Percentiles rank a stretch among this genome's conserved stretches.
Evolutionary conservation across 2,797 vertebrate species (phyloP).

Genomic region (Anas bernieri): DNA sequence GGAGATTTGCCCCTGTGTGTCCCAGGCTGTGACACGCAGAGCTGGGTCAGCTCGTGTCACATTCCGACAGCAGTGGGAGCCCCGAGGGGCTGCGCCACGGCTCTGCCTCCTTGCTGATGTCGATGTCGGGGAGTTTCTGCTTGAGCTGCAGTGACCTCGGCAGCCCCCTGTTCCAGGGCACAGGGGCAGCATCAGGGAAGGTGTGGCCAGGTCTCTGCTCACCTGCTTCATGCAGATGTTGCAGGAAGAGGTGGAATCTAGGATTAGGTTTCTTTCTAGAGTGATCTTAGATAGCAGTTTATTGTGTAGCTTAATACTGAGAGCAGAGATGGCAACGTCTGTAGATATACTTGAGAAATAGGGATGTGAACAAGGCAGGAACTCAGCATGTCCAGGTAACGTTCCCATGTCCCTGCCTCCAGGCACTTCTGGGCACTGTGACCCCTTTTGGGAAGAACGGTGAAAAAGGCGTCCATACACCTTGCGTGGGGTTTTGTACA

Average conservation of each 20-base stretch:
- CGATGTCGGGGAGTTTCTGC: not conserved
- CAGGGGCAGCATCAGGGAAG: not conserved
- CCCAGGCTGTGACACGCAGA: not conserved
- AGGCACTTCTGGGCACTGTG: not conserved
- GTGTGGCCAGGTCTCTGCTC: not conserved
- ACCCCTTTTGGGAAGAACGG: not conserved
- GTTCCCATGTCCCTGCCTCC: not conserved
- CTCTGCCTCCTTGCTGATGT: not conserved
- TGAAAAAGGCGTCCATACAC: not conserved
- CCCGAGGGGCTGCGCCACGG: rapidly evolving
- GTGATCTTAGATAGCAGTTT: not conserved
- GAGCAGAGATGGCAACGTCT: not conserved
- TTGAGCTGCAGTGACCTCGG: not conserved
- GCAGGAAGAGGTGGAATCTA: not conserved
- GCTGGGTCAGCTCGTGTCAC: rapidly evolving
- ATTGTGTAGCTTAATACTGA: not conserved
- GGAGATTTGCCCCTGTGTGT: not conserved
- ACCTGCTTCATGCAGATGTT: not conserved
- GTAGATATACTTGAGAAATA: not conserved
- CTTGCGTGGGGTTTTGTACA: not conserved
- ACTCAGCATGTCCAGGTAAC: not conserved
- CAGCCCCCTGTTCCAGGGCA: not conserved
- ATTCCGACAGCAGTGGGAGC: not conserved
- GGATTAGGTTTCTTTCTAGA: not conserved
- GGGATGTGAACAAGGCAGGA: not conserved